Evolutionary conservation across 2,113 vertebrate genomes (phyloP).

Genomic region (Bubo scandiacus): DNA sequence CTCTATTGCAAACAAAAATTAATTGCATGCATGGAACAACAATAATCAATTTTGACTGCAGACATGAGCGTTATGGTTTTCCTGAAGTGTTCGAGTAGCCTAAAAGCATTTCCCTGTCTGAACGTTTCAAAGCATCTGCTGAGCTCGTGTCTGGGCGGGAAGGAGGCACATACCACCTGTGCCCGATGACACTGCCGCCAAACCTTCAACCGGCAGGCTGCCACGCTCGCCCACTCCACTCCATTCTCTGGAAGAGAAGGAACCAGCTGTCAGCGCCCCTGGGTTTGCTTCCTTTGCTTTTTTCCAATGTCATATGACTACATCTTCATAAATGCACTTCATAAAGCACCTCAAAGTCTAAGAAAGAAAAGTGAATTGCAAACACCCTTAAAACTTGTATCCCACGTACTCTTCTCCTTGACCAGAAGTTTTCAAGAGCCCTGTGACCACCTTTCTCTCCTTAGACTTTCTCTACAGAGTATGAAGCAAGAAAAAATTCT

Average conservation of each 20-base stretch:
- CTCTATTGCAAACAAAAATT: conserved; percentile 30
- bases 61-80: not conserved
- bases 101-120: conserved; percentile 43
- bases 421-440: not conserved
- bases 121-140: conserved; percentile 15
- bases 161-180: not conserved
- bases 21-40: not conserved
- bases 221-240: not conserved
- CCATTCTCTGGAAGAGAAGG: not conserved
- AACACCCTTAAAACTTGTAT: not conserved
- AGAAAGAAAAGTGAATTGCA: not conserved
- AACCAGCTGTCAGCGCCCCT: not conserved
- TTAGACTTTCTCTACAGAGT: not conserved
- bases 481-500: not conserved
- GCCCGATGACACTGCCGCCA: not conserved
- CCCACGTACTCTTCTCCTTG: not conserved
- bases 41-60: conserved; percentile 6
- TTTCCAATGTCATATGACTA: not conserved
- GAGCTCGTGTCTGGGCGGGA: not conserved
- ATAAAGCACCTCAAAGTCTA: not conserved
- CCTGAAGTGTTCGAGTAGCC: not conserved
- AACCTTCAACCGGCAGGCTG: not conserved
- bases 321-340: not conserved
- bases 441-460: not conserved
- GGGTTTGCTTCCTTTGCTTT: not conserved